These are phyloP conservation scores for Periophthalmus magnuspinnatus DNA, from an alignment of 2,797 vertebrate species.

Conservation along the genomic window DNA sequence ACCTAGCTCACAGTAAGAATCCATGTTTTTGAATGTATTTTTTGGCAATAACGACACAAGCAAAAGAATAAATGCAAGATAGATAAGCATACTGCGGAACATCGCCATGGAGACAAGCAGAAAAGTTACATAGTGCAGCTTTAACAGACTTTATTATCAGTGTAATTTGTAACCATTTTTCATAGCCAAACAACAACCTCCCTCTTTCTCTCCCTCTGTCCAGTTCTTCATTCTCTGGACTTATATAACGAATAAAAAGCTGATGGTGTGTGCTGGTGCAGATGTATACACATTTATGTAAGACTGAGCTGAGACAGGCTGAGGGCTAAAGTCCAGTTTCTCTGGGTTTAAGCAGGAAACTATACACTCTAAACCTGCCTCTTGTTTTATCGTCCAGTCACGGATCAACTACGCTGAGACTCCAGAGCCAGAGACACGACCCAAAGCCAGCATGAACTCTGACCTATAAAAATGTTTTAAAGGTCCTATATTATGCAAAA, in stretches of 20 bases:
- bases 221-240: conserved; percentile 27
- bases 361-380: conserved; percentile 65
- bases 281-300: conserved; percentile 65
- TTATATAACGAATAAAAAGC: conserved; percentile 64
- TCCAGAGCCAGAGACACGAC: conserved; percentile 2
- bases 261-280: conserved; percentile 48
- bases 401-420: conserved; percentile 64
- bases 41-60: too few relatives aligned
- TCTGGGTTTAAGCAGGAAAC: conserved; percentile 57
- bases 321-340: conserved; percentile 62
- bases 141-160: not conserved
- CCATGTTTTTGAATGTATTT: too few relatives aligned
- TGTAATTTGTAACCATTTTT: not conserved
- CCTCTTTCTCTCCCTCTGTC: conserved; percentile 18
- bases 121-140: not conserved
- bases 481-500: too few relatives aligned
- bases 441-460: conserved; percentile 8
- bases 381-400: conserved; percentile 63
- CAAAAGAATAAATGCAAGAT: too few relatives aligned
- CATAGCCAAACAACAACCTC: not conserved
- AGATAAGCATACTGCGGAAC: not conserved
- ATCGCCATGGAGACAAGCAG: too few relatives aligned
- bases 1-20: too few relatives aligned
- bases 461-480: not conserved
- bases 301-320: conserved; percentile 45